phyloP scores from a whole-genome alignment of 2,888 invertebrate genomes.

The Mythimna lalbum region DNA sequence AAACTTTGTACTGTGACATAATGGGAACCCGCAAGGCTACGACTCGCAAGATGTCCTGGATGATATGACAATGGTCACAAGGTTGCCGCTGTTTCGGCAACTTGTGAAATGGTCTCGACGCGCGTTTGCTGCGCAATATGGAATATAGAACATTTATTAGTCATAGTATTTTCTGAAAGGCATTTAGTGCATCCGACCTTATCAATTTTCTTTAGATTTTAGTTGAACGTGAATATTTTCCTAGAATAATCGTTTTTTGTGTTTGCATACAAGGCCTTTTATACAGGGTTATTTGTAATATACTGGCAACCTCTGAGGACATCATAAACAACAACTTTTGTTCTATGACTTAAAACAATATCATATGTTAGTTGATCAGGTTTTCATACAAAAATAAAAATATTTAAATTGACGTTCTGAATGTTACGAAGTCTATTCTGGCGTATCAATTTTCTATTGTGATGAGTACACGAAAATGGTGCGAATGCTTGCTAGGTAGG shows the following conservation, averaged over 20 bases:
- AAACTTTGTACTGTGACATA: slow-evolving; percentile 3
- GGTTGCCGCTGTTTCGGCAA: slow-evolving; percentile 23
- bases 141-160: neutral
- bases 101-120: slow-evolving; percentile 1
- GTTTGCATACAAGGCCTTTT: neutral
- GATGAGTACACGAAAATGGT: too few species aligned
- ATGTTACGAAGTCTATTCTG: too few species aligned
- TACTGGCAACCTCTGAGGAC: too few species aligned
- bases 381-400: too few species aligned
- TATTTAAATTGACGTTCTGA: too few species aligned
- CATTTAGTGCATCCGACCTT: neutral
- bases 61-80: slow-evolving; percentile 47
- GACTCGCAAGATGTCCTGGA: slow-evolving; percentile 43
- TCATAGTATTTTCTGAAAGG: slow-evolving; percentile 7
- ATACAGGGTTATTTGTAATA: too few species aligned
- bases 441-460: too few species aligned
- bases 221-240: neutral
- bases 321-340: too few species aligned
- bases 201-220: neutral
- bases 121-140: slow-evolving; percentile 17
- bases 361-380: too few species aligned
- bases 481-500: too few species aligned
- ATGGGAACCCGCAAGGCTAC: slow-evolving; percentile 34
- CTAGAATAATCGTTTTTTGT: neutral
- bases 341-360: too few species aligned